These are phyloP conservation scores for Baccha elongata DNA, from an alignment of 2,888 invertebrate genomes.

Conservation along the genomic window DNA sequence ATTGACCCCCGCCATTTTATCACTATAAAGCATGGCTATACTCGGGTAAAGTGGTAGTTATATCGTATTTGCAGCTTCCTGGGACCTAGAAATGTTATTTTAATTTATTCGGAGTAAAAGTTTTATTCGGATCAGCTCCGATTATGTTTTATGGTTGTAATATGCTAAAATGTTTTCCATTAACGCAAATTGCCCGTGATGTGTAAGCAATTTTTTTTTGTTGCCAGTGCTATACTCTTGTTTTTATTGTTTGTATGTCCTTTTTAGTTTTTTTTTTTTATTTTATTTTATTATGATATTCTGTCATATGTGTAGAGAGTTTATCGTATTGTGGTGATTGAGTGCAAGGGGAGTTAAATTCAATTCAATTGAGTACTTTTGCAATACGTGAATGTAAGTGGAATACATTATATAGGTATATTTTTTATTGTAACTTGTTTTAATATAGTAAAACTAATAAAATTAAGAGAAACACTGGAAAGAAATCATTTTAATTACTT, in stretches of 20 bases:
- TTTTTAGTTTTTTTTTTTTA: constrained; percentile 3
- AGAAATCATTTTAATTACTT: too few species aligned
- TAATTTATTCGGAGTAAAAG: constrained; percentile 68
- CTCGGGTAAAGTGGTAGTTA: too few species aligned
- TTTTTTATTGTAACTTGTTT: too few species aligned
- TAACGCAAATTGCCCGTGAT: constrained; percentile 69
- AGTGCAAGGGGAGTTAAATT: not conserved
- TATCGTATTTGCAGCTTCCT: not conserved
- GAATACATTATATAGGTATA: too few species aligned
- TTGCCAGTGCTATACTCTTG: not conserved
- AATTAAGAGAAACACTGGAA: too few species aligned
- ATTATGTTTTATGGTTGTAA: constrained; percentile 72
- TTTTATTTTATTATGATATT: not conserved
- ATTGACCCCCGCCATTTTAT: constrained; percentile 64
- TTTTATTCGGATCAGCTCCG: constrained; percentile 67
- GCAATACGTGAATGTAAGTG: too few species aligned
- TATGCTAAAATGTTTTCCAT: constrained; percentile 73
- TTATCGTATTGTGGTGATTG: not conserved
- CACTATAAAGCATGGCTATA: constrained; percentile 21
- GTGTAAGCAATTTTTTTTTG: constrained; percentile 28
- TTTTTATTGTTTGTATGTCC: not conserved
- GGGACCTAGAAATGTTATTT: constrained; percentile 51
- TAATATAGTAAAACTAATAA: too few species aligned
- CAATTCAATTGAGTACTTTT: constrained; percentile 1
- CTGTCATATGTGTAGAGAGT: not conserved